Conservation (phyloP, 2,888 invertebrate species). For the Erebia epiphron region DNA sequence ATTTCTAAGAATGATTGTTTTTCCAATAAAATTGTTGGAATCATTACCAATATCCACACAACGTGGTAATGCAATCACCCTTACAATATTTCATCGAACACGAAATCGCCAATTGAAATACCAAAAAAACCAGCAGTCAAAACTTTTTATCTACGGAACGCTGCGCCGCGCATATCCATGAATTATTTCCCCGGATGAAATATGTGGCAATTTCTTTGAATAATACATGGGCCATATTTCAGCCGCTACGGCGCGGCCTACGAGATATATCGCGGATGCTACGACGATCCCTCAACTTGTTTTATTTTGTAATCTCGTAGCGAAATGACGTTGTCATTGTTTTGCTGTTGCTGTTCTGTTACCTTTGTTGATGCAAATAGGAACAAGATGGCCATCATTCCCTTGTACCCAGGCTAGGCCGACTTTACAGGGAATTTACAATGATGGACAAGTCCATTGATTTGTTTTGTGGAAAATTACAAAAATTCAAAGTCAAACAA, state of each 20-base stretch:
- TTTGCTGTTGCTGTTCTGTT: constrained; percentile 9
- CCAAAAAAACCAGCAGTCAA: constrained; percentile 11
- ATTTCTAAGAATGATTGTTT: no score
- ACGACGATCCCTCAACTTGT: constrained; percentile 55
- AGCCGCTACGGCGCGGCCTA: constrained; percentile 58
- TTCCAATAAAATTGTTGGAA: neutral
- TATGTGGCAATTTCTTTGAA: constrained; percentile 85
- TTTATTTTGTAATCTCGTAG: constrained; percentile 49
- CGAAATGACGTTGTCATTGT: constrained; percentile 35
- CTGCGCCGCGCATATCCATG: constrained; percentile 66
- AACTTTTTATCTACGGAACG: constrained; percentile 29
- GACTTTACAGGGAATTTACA: no score
- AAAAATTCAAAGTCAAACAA: no score
- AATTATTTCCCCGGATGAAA: constrained; percentile 83
- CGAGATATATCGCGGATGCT: constrained; percentile 52
- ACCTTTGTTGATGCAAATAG: constrained; percentile 8
- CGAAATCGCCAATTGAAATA: constrained; percentile 27
- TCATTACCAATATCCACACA: neutral
- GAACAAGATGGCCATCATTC: no score
- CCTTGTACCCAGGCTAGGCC: no score
- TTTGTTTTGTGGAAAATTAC: no score
- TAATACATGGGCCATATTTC: constrained; percentile 85
- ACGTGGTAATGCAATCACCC: neutral
- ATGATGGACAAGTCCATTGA: no score
- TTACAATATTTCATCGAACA: constrained; percentile 9